A percentile compares a stretch with the other conserved stretches of the same genome.
Conservation (phyloP, 23 tunicate species). For the Trididemnum clinides region DNA sequence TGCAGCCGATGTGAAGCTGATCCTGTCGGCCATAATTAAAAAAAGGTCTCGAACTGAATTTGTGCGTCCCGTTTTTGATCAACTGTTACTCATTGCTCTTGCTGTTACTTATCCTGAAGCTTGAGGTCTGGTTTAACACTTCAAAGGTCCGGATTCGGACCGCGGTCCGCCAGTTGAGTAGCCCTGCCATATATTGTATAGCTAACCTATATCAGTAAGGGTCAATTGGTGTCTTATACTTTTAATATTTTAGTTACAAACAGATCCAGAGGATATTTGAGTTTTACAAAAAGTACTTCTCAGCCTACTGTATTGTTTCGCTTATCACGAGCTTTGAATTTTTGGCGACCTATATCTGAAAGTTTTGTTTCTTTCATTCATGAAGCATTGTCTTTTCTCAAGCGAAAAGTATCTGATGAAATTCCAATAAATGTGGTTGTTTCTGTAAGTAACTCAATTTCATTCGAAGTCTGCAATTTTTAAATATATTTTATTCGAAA, state of each 20-base stretch:
- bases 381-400: conserved; percentile 26
- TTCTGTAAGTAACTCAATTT: not conserved
- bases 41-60: no score
- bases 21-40: no score
- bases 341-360: conserved; percentile 7
- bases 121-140: no score
- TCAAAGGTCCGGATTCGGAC: no score
- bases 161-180: no score
- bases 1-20: no score
- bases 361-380: conserved; percentile 19
- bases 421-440: not conserved
- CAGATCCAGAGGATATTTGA: conserved; percentile 60
- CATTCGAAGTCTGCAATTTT: no score
- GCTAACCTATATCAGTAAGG: not conserved
- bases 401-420: not conserved
- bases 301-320: conserved; percentile 73
- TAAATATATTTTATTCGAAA: no score
- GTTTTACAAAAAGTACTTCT: conserved; percentile 17
- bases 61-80: no score
- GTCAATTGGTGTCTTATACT: not conserved
- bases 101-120: no score
- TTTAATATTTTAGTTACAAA: conserved; percentile 32
- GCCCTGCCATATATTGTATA: no score
- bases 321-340: conserved; percentile 42
- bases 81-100: no score